Evolutionary conservation across 1,140 invertebrate species (phyloP), one percentile per base, ranked within the genome.

Genomic region (Macrosteles quadrilineatus): DNA sequence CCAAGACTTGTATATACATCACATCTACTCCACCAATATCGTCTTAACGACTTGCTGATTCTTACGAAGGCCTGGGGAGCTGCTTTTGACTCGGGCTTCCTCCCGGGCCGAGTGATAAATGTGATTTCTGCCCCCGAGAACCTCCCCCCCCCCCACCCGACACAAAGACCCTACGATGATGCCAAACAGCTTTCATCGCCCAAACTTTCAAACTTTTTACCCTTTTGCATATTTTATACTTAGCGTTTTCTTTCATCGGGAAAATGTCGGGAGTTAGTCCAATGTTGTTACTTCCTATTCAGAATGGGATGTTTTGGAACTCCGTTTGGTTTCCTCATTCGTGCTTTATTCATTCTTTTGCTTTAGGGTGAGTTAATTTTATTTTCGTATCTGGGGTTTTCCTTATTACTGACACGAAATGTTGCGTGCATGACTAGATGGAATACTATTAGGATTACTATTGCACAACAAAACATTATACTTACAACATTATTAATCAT

Each of bases 161-260:
- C 47, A 50, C 47, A 50, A 50, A 50, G 47, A 50, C 47, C 47
- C 47, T 50, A 4, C 25, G 23, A 59, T 59, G 55, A 59, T 30
- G 55, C 55, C 55, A 30, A 59, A 59, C 55, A 59, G 23, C 55
- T 59, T 59, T n/a, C 23, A 27, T 25, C 55, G 55, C 55, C 21
- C 21, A 59, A 59, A 59, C 55, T 59, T 59, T 59, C 55, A 59
- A 59, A 59, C 55, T 59, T 59, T 23, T 59, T 59, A 59, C 25
- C 55, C 55, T 59, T 59, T 59, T 59, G 55, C 55, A 59, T 59
- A 59, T 59, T 59, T 59, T 59, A 59, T 30, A 27, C 55, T 59
- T 30, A 59, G 55, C 55, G 27, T 25, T 6, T 29, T 30, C 27
- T 59, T 59, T 59, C 27, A 59, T 59, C 55, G 27, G 55, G 27